Evolutionary conservation across 2,888 invertebrate genomes (phyloP), one percentile per base, ranked within the genome.

Genomic region (Drosophila histrio): DNA sequence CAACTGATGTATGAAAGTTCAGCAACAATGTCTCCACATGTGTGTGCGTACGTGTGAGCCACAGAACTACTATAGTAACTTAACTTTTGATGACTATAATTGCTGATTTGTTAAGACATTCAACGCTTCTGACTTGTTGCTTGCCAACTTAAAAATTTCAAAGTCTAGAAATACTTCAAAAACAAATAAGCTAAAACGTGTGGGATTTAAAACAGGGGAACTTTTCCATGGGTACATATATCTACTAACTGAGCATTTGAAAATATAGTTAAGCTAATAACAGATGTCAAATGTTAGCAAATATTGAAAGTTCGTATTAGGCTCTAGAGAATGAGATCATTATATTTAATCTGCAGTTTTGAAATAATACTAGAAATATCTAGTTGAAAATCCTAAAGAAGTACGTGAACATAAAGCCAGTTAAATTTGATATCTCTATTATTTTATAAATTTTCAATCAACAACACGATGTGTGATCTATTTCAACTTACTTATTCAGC

Each of bases 21-120:
- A 53, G 38, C 32, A 52, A 49, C 60, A 43, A 44, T 41, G 36
- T 49, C 15, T 8, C 7, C 17, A 8, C 13, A 9, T 15, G 50
- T 15, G 28, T 53, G 32, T 17, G 57, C 39, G 21, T 21, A 8
- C 38, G 36, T 36, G 50, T 56, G 30, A 24, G 32, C 32, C 47
- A 22, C 44, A 57, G 22, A 8, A 53, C 39, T 49, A 57, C 19
- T 61, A 15, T 36, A 36, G 52, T 50, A 62, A 72, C 54, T 62
- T 39, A 30, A 49, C n/a, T 49, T 53, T 39, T 32, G 62, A 44
- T 43, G 49, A 52, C 30, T 62, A 15, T 41, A 41, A 52, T 73
- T 57, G 36, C 52, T 11, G 21, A 46, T 57, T 39, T 22, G 49
- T 22, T 26, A 30, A 50, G 52, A 49, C 50, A 63, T 39, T 52